Evolutionary conservation across 1,140 invertebrate genomes (phyloP).

Genomic region (Asobara japonica): DNA sequence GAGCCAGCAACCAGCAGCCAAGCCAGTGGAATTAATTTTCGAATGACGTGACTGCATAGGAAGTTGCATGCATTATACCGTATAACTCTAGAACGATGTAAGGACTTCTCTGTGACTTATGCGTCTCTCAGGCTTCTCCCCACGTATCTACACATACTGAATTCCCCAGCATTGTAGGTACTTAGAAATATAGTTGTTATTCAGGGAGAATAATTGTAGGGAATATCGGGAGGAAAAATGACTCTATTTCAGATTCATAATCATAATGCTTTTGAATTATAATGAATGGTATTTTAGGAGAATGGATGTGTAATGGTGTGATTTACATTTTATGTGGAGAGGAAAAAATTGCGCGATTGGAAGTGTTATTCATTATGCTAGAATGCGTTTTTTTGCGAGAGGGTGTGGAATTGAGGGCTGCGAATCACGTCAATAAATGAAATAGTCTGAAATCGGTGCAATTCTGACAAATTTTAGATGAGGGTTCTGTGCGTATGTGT

Average conservation of each 20-base stretch:
- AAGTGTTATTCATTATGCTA: too few relatives aligned
- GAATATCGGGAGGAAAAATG: neutral
- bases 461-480: too few relatives aligned
- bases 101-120: conserved; percentile 40
- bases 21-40: conserved; percentile 55
- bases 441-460: too few relatives aligned
- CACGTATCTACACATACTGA: neutral
- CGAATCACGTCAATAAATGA: too few relatives aligned
- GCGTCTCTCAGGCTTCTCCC: conserved; percentile 39
- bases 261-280: neutral
- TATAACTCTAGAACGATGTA: conserved; percentile 5
- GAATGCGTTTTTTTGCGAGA: too few relatives aligned
- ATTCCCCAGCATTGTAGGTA: neutral
- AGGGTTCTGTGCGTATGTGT: too few relatives aligned
- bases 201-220: neutral
- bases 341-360: too few relatives aligned
- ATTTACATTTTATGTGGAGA: too few relatives aligned
- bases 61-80: conserved; percentile 53
- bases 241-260: neutral
- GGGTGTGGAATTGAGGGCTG: too few relatives aligned
- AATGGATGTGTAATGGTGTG: too few relatives aligned
- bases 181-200: neutral
- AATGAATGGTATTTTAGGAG: too few relatives aligned
- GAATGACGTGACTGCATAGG: conserved; percentile 55
- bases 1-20: conserved; percentile 25